Evolutionary conservation across 2,888 invertebrate species (phyloP).

Genomic region (Stenchaetothrips biformis): DNA sequence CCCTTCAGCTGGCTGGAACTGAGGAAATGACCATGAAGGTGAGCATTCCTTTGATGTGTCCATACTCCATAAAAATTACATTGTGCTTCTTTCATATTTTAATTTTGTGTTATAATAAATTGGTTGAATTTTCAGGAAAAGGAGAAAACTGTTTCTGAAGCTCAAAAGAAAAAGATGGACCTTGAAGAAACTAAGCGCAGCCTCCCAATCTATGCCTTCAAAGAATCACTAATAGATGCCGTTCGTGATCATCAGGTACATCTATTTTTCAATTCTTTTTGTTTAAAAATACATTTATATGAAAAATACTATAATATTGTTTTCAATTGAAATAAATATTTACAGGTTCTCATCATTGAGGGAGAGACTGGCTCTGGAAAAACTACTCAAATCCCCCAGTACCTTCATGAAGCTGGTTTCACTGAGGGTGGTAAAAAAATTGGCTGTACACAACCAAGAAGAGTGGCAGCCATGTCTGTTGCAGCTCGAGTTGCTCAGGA

Average conservation of each 20-base stretch:
- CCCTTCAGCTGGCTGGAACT: constrained; percentile 71
- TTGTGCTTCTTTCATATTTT: background rate
- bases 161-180: constrained; percentile 67
- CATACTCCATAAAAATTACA: constrained; percentile 1
- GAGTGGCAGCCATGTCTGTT: constrained; percentile 99
- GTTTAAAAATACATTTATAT: background rate
- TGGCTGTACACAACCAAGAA: constrained; percentile 94
- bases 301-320: background rate
- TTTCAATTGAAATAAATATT: constrained; percentile 27
- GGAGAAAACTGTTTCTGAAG: constrained; percentile 59
- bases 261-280: background rate
- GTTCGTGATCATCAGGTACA: constrained; percentile 76
- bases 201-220: constrained; percentile 90
- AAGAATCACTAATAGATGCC: constrained; percentile 81
- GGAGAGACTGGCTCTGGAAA: constrained; percentile 99
- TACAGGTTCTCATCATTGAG: constrained; percentile 82
- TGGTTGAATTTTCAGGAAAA: constrained; percentile 42
- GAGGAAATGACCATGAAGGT: constrained; percentile 45
- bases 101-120: background rate
- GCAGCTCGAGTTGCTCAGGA: constrained; percentile 97
- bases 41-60: constrained; percentile 18
- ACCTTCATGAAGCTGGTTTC: constrained; percentile 90
- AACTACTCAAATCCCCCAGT: constrained; percentile 98
- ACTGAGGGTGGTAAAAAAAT: constrained; percentile 79
- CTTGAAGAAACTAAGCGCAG: constrained; percentile 89